A percentile compares a stretch with the other conserved stretches of the same genome.
These are phyloP conservation scores for Chorisops tibialis DNA, from an alignment of 2,888 invertebrate genomes.

Conservation along the genomic window DNA sequence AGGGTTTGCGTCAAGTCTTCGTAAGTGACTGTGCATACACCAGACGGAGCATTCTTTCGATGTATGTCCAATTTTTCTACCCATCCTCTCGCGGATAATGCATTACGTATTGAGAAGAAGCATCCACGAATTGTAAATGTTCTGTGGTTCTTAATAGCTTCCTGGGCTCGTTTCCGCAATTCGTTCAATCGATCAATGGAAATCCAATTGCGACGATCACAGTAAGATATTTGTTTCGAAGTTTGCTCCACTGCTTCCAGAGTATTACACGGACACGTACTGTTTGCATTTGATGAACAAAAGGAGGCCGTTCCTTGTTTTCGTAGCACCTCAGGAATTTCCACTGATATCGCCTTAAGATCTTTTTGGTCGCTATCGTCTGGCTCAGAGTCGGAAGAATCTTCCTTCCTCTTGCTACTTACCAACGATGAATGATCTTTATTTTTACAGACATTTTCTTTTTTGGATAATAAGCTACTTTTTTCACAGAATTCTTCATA, in stretches of 20 bases:
- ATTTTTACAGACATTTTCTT: too few relatives aligned
- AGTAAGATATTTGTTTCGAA: constrained; percentile 35
- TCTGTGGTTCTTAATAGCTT: constrained; percentile 62
- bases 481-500: too few relatives aligned
- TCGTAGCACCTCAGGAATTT: constrained; percentile 33
- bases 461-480: too few relatives aligned
- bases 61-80: constrained; percentile 50
- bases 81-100: constrained; percentile 70
- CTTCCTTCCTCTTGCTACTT: too few relatives aligned
- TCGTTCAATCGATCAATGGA: constrained; percentile 64
- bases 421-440: too few relatives aligned
- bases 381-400: too few relatives aligned
- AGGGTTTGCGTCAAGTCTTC: constrained; percentile 48
- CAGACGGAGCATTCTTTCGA: constrained; percentile 42
- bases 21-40: constrained; percentile 43
- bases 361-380: too few relatives aligned
- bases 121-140: constrained; percentile 70
- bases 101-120: constrained; percentile 67
- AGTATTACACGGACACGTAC: constrained; percentile 32
- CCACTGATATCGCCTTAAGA: neutral
- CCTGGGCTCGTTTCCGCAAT: constrained; percentile 62
- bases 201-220: constrained; percentile 54
- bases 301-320: constrained; percentile 30
- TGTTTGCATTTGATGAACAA: constrained; percentile 30
- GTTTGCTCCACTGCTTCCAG: constrained; percentile 30